A percentile compares a stretch with the other conserved stretches of the same genome.
phyloP scores from a whole-genome alignment of 1,140 invertebrate genomes.

The Cydia amplana region DNA sequence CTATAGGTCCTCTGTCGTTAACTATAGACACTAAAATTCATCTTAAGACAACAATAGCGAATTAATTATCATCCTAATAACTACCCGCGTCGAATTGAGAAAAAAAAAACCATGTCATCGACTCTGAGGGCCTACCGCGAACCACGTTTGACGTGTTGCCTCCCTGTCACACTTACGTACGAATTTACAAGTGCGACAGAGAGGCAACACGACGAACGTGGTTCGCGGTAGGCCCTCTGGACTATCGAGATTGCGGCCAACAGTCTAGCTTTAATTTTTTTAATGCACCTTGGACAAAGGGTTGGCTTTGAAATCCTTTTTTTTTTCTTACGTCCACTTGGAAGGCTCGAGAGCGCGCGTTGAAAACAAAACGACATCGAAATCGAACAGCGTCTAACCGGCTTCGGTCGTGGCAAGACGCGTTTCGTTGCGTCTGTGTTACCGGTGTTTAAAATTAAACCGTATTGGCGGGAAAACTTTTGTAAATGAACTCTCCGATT shows the following conservation, averaged over 20 bases:
- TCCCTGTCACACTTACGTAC: too few relatives aligned
- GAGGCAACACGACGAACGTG: too few relatives aligned
- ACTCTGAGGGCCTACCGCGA: too few relatives aligned
- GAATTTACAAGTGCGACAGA: too few relatives aligned
- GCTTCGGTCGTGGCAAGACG: constrained; percentile 67
- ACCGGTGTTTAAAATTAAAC: constrained; percentile 40
- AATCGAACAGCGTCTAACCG: constrained; percentile 63
- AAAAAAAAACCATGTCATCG: neutral
- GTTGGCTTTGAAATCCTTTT: constrained; percentile 13
- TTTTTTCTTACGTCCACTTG: constrained; percentile 23
- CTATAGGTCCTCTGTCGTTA: neutral
- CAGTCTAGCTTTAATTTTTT: neutral
- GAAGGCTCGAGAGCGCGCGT: constrained; percentile 39
- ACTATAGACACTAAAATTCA: neutral
- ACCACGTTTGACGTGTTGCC: too few relatives aligned
- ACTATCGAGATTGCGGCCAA: neutral
- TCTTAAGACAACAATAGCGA: neutral
- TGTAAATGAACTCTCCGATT: constrained; percentile 18
- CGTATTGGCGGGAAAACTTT: constrained; percentile 48
- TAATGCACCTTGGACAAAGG: neutral
- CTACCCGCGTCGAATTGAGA: neutral
- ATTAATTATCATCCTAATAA: constrained; percentile 15
- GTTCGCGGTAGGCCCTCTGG: too few relatives aligned
- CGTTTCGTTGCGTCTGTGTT: constrained; percentile 40
- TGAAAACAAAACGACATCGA: constrained; percentile 68